Conservation (phyloP, 2,888 invertebrate genomes). For the Crossocerus cetratus region DNA sequence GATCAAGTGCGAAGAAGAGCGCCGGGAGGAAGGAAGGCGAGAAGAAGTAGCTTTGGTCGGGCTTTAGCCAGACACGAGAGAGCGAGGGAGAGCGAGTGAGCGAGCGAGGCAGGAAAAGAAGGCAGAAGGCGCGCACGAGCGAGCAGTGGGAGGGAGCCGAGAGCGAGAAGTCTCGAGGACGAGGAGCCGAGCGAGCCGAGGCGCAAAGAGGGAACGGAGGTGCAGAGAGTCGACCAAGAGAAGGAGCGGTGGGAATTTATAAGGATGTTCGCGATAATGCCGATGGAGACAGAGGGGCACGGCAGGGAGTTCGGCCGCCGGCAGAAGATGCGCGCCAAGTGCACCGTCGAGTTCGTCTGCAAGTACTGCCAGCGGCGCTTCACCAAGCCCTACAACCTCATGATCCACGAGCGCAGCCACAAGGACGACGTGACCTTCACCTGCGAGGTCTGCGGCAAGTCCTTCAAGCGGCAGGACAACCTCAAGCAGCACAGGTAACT, state of each 20-base stretch:
- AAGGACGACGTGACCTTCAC: constrained; percentile 97
- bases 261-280: constrained; percentile 77
- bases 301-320: constrained; percentile 80
- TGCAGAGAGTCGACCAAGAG: constrained; percentile 61
- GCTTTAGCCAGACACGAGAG: constrained; percentile 10
- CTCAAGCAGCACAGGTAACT: constrained; percentile 90
- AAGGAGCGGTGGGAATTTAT: constrained; percentile 77
- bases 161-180: constrained; percentile 57
- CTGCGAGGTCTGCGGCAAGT: constrained; percentile 97
- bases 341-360: constrained; percentile 91
- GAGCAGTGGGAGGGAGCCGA: constrained; percentile 45
- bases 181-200: constrained; percentile 61
- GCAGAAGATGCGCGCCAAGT: constrained; percentile 80
- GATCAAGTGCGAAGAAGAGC: constrained; percentile 27
- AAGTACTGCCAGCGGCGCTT: constrained; percentile 98
- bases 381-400: constrained; percentile 97
- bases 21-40: constrained; percentile 47
- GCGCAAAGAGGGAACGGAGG: constrained; percentile 61
- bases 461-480: constrained; percentile 96
- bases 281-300: constrained; percentile 77
- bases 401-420: constrained; percentile 98
- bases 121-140: constrained; percentile 53
- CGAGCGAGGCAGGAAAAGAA: constrained; percentile 30
- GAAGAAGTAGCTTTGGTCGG: constrained; percentile 11
- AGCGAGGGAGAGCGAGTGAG: constrained; percentile 18